Evolutionary conservation across 2,888 invertebrate genomes (phyloP).

Genomic region (Amphipyra berbera): DNA sequence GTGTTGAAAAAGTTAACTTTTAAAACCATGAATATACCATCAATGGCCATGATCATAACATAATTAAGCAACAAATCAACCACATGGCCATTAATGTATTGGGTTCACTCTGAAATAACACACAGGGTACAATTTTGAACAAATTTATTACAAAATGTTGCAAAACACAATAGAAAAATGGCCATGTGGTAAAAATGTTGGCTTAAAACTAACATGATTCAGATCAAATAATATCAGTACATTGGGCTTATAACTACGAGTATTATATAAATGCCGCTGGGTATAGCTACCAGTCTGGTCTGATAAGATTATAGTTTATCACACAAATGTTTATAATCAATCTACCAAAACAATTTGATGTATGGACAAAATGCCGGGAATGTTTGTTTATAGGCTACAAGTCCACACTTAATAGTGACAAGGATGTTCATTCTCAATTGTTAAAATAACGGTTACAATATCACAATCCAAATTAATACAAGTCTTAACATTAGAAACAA

Average conservation of each 20-base stretch:
- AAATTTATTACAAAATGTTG: constrained; percentile 74
- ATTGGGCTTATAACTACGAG: constrained; percentile 58
- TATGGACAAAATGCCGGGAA: background rate
- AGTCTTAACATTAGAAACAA: constrained; percentile 30
- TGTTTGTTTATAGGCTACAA: constrained; percentile 2
- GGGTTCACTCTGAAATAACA: constrained; percentile 80
- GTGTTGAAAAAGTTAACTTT: background rate
- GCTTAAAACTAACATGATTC: constrained; percentile 51
- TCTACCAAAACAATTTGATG: constrained; percentile 11
- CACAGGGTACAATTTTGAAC: constrained; percentile 70
- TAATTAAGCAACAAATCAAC: constrained; percentile 64
- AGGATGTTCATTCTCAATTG: constrained; percentile 2
- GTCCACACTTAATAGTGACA: background rate
- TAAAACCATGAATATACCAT: constrained; percentile 67
- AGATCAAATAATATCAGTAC: constrained; percentile 49
- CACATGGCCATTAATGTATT: constrained; percentile 87
- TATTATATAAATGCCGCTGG: constrained; percentile 38
- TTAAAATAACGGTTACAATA: constrained; percentile 17
- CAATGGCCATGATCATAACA: constrained; percentile 81
- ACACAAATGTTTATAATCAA: constrained; percentile 6
- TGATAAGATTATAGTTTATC: constrained; percentile 9
- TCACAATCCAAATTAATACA: constrained; percentile 45
- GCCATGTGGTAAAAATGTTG: constrained; percentile 81
- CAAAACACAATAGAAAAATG: constrained; percentile 84
- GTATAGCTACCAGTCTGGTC: constrained; percentile 17